phyloP scores from a whole-genome alignment of 1,140 invertebrate species.

The Rhizoglyphus robini region DNA sequence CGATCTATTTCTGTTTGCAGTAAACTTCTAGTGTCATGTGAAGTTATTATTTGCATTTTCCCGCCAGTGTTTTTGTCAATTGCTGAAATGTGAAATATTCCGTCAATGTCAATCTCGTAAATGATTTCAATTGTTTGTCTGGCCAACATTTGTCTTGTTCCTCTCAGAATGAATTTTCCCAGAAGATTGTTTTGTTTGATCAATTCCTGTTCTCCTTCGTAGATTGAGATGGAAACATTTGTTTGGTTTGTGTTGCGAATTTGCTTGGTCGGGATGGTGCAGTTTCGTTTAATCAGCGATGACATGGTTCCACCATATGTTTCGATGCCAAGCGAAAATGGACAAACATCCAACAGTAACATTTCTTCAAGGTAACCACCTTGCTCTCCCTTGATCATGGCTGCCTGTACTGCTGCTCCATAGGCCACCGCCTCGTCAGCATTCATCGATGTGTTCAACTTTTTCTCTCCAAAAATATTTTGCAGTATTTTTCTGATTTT shows the following conservation, averaged over 20 bases:
- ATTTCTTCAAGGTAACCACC: slow-evolving; percentile 81
- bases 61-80: not conserved
- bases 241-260: slow-evolving; percentile 39
- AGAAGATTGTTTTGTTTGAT: not conserved
- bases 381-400: slow-evolving; percentile 82
- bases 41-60: too few species aligned
- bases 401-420: slow-evolving; percentile 57
- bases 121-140: not conserved
- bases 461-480: slow-evolving; percentile 73
- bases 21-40: too few species aligned
- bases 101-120: not conserved
- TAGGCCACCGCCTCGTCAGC: slow-evolving; percentile 79
- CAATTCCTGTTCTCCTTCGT: not conserved
- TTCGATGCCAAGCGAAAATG: slow-evolving; percentile 87
- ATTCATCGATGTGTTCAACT: slow-evolving; percentile 86
- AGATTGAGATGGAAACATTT: not conserved
- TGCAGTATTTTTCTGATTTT: slow-evolving; percentile 76
- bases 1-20: too few species aligned
- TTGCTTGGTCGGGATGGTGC: slow-evolving; percentile 88
- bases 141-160: not conserved
- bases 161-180: not conserved
- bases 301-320: slow-evolving; percentile 96
- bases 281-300: slow-evolving; percentile 83
- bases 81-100: not conserved
- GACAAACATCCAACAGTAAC: slow-evolving; percentile 80